Percentiles rank a stretch among this genome's conserved stretches.
phyloP scores from a whole-genome alignment of 2,888 invertebrate genomes.

The Alsophila aescularia region DNA sequence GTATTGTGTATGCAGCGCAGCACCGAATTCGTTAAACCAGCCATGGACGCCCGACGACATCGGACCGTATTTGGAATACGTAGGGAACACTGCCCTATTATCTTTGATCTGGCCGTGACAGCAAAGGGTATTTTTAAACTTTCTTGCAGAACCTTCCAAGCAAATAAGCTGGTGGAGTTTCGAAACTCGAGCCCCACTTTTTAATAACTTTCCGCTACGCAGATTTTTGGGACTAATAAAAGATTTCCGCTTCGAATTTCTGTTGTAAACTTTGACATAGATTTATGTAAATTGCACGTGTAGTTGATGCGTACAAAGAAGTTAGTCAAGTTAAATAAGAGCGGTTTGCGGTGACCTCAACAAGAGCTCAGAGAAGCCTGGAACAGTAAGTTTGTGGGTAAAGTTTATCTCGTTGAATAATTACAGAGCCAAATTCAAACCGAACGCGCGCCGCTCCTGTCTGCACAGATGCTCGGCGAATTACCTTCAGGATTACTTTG shows the following conservation, averaged over 20 bases:
- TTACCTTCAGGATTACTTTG: slow-evolving; percentile 36
- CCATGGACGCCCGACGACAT: slow-evolving; percentile 51
- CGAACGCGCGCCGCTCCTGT: slow-evolving; percentile 22
- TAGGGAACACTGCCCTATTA: slow-evolving; percentile 54
- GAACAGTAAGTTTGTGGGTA: slow-evolving; percentile 51
- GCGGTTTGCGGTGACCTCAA: slow-evolving; percentile 45
- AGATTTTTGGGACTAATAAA: slow-evolving; percentile 8
- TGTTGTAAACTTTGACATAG: not conserved
- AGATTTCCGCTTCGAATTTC: slow-evolving; percentile 9
- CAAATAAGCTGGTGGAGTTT: slow-evolving; percentile 19
- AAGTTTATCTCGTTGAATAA: slow-evolving; percentile 62
- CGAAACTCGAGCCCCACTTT: slow-evolving; percentile 8
- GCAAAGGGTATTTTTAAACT: slow-evolving; percentile 30
- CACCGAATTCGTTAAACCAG: slow-evolving; percentile 53
- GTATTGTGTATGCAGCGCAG: slow-evolving; percentile 45
- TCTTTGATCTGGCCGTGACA: slow-evolving; percentile 48
- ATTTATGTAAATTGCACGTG: slow-evolving; percentile 17
- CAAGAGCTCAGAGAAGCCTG: slow-evolving; percentile 41
- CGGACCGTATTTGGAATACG: slow-evolving; percentile 52
- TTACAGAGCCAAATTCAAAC: slow-evolving; percentile 55
- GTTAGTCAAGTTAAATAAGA: slow-evolving; percentile 26
- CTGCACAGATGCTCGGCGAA: slow-evolving; percentile 42
- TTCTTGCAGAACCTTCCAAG: slow-evolving; percentile 15
- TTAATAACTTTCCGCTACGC: not conserved
- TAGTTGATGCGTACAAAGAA: slow-evolving; percentile 24